Conservation (phyloP, 2,888 invertebrate species). For the Amphiduros pacificus region DNA sequence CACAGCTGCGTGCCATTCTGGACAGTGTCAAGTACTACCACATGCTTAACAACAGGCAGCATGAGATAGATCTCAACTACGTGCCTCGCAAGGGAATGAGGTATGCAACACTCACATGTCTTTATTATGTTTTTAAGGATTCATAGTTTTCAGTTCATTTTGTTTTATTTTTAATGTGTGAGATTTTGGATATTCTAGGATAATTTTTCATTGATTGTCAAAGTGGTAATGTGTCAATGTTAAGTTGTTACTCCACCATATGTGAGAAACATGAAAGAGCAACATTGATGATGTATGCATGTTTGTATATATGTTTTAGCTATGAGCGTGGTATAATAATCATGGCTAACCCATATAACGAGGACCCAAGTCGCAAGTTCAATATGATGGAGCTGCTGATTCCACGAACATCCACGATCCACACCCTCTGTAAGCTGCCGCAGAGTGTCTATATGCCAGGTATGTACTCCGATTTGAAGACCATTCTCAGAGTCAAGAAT, state of each 20-base stretch:
- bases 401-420: slow-evolving; percentile 48
- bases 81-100: slow-evolving; percentile 45
- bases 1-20: slow-evolving; percentile 35
- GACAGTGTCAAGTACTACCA: slow-evolving; percentile 48
- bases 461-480: slow-evolving; percentile 15
- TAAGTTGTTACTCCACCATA: too few species aligned
- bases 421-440: slow-evolving; percentile 52
- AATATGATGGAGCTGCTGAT: slow-evolving; percentile 54
- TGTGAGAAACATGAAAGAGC: too few species aligned
- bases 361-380: slow-evolving; percentile 51
- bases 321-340: slow-evolving; percentile 52
- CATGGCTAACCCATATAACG: slow-evolving; percentile 53
- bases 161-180: neutral
- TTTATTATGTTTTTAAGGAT: too few species aligned
- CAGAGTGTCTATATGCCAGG: slow-evolving; percentile 57
- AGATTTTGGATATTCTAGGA: too few species aligned
- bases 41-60: slow-evolving; percentile 51
- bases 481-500: neutral
- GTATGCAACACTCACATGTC: too few species aligned
- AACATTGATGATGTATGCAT: too few species aligned
- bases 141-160: too few species aligned
- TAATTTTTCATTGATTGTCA: too few species aligned
- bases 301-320: too few species aligned
- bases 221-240: too few species aligned
- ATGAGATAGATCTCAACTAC: slow-evolving; percentile 53